A percentile compares a stretch with the other conserved stretches of the same genome.
Evolutionary conservation across 2,797 vertebrate species (phyloP).

Genomic region (Triplophysa bombifrons): DNA sequence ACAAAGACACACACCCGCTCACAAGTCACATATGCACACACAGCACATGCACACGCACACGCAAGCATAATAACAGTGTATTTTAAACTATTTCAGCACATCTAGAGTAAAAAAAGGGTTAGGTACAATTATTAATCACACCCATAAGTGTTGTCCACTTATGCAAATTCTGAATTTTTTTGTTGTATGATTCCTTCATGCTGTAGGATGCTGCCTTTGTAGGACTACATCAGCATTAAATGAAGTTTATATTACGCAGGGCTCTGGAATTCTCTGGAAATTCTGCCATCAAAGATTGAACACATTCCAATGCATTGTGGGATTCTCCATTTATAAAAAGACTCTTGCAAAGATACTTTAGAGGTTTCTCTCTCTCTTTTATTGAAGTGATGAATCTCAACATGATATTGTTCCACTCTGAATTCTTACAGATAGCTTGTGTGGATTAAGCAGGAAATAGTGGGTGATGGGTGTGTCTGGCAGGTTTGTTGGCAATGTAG

Average conservation of each 20-base stretch:
- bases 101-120: background rate
- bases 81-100: background rate
- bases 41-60: background rate
- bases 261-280: background rate
- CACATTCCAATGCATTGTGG: background rate
- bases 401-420: conserved; percentile 30
- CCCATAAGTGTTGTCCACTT: background rate
- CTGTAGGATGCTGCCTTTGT: background rate
- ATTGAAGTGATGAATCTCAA: background rate
- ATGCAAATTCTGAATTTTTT: background rate
- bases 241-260: background rate
- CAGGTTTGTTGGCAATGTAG: conserved; percentile 7
- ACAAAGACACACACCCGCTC: background rate
- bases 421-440: conserved; percentile 7
- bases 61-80: background rate
- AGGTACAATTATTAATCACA: background rate
- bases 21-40: background rate
- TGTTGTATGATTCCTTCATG: no score
- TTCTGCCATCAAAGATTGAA: no score
- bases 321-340: background rate
- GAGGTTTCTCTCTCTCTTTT: background rate
- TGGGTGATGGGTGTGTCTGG: conserved; percentile 32
- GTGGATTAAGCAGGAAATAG: conserved; percentile 12
- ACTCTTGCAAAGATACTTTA: no score
- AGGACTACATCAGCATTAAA: background rate